Conservation (phyloP, 2,113 vertebrate genomes). For the Actenoides lindsayi region DNA sequence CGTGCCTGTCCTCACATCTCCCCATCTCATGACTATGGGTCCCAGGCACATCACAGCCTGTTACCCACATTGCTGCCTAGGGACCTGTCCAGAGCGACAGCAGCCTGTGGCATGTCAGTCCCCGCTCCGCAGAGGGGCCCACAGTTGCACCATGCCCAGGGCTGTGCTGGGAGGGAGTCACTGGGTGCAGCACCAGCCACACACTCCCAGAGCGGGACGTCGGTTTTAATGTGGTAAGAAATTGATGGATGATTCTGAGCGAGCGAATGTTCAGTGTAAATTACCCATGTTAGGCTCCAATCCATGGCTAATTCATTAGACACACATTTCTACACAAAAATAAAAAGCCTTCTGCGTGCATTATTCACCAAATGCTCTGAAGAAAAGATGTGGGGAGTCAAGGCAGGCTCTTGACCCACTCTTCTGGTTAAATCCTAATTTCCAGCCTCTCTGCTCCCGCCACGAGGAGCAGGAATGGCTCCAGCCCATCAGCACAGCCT, state of each 20-base stretch:
- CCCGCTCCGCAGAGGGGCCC: neutral
- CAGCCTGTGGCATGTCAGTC: fast-evolving
- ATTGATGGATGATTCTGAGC: constrained; percentile 55
- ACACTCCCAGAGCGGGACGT: neutral
- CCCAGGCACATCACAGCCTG: fast-evolving
- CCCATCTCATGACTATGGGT: fast-evolving
- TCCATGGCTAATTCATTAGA: constrained; percentile 63
- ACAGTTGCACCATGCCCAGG: fast-evolving
- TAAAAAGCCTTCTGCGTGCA: constrained; percentile 21
- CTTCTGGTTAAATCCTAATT: constrained; percentile 13
- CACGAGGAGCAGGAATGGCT: neutral
- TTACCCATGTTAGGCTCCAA: constrained; percentile 55
- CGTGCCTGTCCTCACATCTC: fast-evolving
- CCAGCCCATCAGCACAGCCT: neutral
- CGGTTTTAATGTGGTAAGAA: constrained; percentile 42
- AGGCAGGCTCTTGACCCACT: constrained; percentile 21
- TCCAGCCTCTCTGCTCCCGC: neutral
- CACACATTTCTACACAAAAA: constrained; percentile 53
- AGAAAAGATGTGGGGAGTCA: constrained; percentile 16
- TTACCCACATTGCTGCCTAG: fast-evolving
- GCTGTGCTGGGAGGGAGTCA: neutral
- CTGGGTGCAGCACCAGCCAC: fast-evolving
- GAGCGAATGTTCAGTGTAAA: constrained; percentile 28
- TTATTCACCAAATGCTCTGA: constrained; percentile 23
- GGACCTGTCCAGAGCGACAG: fast-evolving